phyloP scores from a whole-genome alignment of 2,113 vertebrate genomes.

The Poeciliopsis retropinna region DNA sequence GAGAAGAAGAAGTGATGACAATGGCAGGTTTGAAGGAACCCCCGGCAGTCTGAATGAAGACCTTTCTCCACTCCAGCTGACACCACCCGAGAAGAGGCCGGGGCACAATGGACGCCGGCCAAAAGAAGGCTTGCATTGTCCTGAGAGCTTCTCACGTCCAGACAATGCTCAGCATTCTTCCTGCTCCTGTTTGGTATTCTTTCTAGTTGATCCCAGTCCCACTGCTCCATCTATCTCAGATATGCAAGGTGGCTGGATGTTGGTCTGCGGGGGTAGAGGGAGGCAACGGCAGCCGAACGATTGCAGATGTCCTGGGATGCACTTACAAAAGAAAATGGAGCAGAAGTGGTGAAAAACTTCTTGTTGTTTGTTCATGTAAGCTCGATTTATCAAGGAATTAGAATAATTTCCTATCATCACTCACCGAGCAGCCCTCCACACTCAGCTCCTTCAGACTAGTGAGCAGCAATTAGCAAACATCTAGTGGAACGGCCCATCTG shows the following conservation, averaged over 20 bases:
- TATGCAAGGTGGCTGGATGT: conserved; percentile 49
- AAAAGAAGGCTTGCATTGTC: conserved; percentile 65
- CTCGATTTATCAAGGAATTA: too few species aligned
- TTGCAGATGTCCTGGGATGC: background rate
- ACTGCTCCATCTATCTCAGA: conserved; percentile 49
- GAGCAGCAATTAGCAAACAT: too few species aligned
- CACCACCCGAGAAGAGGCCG: conserved; percentile 56
- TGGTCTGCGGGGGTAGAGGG: conserved; percentile 20
- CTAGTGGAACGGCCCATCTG: too few species aligned
- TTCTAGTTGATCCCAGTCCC: conserved; percentile 32
- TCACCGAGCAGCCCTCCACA: too few species aligned
- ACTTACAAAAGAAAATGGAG: background rate
- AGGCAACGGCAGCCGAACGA: background rate
- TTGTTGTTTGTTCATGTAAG: too few species aligned
- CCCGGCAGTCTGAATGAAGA: conserved; percentile 55
- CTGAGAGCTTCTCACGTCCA: conserved; percentile 10
- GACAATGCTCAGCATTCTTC: conserved; percentile 67
- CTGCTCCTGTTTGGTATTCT: conserved; percentile 41
- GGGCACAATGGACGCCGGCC: conserved; percentile 57
- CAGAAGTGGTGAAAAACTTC: too few species aligned
- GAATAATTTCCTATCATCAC: too few species aligned
- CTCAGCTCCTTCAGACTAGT: too few species aligned
- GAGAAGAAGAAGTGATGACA: conserved; percentile 33
- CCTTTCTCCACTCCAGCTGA: conserved; percentile 55
- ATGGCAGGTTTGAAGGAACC: conserved; percentile 53